These are phyloP conservation scores for Erannis defoliaria DNA, from an alignment of 2,888 invertebrate species.

Conservation along the genomic window DNA sequence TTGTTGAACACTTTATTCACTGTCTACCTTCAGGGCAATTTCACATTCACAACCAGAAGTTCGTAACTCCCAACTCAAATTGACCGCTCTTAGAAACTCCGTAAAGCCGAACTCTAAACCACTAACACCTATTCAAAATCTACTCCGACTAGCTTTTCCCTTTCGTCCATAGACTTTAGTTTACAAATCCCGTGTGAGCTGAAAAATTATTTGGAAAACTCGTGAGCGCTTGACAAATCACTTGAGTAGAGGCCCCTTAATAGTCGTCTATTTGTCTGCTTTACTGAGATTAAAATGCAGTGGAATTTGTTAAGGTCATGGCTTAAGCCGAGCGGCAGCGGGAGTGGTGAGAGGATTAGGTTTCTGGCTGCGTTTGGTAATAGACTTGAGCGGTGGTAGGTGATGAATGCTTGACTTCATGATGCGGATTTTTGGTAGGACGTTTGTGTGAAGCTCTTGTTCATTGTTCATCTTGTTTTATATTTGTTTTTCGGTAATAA, in stretches of 20 bases:
- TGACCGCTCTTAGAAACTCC: slow-evolving; percentile 8
- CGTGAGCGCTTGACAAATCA: slow-evolving; percentile 58
- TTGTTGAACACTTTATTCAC: no score
- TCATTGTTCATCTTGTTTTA: no score
- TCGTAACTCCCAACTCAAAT: slow-evolving; percentile 3
- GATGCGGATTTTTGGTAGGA: slow-evolving; percentile 13
- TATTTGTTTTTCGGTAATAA: no score
- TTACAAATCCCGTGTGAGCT: slow-evolving; percentile 8
- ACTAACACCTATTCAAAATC: slow-evolving; percentile 18
- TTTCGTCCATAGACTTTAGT: slow-evolving; percentile 13
- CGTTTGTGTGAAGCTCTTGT: background rate
- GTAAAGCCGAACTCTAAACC: slow-evolving; percentile 6
- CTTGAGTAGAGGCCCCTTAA: slow-evolving; percentile 48
- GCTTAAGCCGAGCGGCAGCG: slow-evolving; percentile 33
- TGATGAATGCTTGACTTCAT: slow-evolving; percentile 26
- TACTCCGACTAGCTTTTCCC: background rate
- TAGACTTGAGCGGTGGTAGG: slow-evolving; percentile 24
- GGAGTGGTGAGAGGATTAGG: slow-evolving; percentile 25
- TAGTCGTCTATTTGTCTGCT: slow-evolving; percentile 60
- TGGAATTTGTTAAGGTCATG: slow-evolving; percentile 39
- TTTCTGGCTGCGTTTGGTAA: slow-evolving; percentile 28
- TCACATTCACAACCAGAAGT: background rate
- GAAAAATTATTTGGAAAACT: slow-evolving; percentile 53
- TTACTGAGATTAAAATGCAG: slow-evolving; percentile 60
- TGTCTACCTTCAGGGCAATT: no score